phyloP scores from a whole-genome alignment of 2,113 vertebrate genomes.

The Eurypyga helias region DNA sequence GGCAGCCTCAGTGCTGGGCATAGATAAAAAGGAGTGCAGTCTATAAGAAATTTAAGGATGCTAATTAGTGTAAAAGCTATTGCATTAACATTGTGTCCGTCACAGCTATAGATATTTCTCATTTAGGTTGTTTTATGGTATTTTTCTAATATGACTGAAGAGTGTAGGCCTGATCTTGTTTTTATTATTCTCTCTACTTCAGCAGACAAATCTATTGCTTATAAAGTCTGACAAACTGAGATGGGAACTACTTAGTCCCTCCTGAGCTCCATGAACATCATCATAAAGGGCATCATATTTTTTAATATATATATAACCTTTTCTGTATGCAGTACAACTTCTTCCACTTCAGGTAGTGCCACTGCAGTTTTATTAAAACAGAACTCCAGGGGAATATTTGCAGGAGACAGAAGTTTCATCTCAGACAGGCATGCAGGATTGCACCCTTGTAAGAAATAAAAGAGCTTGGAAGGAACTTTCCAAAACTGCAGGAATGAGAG shows the following conservation, averaged over 20 bases:
- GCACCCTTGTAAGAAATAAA: neutral
- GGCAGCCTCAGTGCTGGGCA: neutral
- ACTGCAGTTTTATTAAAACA: conserved; percentile 38
- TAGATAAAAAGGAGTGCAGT: neutral
- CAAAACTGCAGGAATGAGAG: neutral
- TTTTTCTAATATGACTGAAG: neutral
- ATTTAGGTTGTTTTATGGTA: neutral
- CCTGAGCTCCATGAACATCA: conserved; percentile 19
- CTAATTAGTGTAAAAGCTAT: conserved; percentile 19
- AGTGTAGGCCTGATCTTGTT: neutral
- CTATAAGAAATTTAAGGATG: neutral
- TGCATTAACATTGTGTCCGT: neutral
- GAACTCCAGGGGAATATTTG: conserved; percentile 23
- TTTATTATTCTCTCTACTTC: neutral
- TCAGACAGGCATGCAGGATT: neutral
- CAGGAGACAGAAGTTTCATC: conserved; percentile 8
- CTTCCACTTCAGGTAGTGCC: conserved; percentile 22
- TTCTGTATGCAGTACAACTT: conserved; percentile 47
- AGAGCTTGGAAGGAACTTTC: neutral
- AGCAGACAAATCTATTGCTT: neutral
- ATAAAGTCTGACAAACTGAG: conserved; percentile 31
- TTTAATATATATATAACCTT: conserved; percentile 34
- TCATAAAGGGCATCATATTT: conserved; percentile 25
- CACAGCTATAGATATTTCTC: neutral
- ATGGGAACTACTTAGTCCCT: neutral